A percentile compares a stretch with the other conserved stretches of the same genome.
Evolutionary conservation across 1,140 invertebrate species (phyloP).

Genomic region (Pseudomyrmex pallidus): DNA sequence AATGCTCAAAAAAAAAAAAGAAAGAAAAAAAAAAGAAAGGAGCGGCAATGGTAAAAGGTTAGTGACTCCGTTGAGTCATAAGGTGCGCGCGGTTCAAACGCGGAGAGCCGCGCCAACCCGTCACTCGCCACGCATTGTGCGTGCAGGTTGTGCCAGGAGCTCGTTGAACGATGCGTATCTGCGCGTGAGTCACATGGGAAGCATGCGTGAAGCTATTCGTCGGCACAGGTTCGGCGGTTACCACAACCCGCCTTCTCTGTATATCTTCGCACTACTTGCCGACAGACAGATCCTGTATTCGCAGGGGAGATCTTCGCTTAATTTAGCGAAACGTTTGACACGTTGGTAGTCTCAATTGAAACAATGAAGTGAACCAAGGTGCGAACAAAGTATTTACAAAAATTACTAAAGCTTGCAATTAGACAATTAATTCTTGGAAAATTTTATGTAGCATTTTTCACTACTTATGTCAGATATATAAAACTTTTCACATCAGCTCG

Average conservation of each 20-base stretch:
- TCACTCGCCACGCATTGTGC: slow-evolving; percentile 75
- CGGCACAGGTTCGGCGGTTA: slow-evolving; percentile 68
- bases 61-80: slow-evolving; percentile 81
- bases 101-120: slow-evolving; percentile 47
- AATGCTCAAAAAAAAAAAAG: slow-evolving; percentile 25
- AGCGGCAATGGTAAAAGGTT: slow-evolving; percentile 71
- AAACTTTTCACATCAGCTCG: not conserved
- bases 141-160: slow-evolving; percentile 70
- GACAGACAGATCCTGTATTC: slow-evolving; percentile 2
- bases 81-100: slow-evolving; percentile 65
- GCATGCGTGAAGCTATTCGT: slow-evolving; percentile 76
- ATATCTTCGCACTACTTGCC: not conserved
- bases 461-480: not conserved
- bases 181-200: slow-evolving; percentile 78
- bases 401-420: no score
- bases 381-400: no score
- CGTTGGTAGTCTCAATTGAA: not conserved
- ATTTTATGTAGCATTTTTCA: not conserved
- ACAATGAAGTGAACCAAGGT: not conserved
- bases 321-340: not conserved
- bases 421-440: not conserved
- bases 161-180: slow-evolving; percentile 77
- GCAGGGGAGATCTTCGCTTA: not conserved
- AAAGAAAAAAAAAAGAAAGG: slow-evolving; percentile 20
- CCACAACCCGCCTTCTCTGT: not conserved